Evolutionary conservation across 1,140 invertebrate genomes (phyloP).

Genomic region (Heterodera carotae): DNA sequence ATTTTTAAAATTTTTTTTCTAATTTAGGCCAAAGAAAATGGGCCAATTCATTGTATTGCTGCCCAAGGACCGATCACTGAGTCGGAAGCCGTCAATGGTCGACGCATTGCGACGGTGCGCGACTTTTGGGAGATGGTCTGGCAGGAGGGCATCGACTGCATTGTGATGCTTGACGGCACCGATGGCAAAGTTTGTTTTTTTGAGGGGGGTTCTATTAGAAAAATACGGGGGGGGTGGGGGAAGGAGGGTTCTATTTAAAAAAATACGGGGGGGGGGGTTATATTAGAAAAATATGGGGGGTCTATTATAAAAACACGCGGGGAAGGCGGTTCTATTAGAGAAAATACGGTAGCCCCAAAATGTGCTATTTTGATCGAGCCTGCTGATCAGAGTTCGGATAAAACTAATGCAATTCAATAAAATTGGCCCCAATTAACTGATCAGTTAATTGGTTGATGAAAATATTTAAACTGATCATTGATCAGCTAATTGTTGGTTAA

Average conservation of each 20-base stretch:
- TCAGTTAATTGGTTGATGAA: no score
- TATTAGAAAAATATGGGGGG: no score
- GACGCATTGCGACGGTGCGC: slow-evolving; percentile 45
- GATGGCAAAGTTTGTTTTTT: slow-evolving; percentile 48
- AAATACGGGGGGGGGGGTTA: no score
- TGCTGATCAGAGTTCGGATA: background rate
- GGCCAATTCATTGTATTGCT: slow-evolving; percentile 43
- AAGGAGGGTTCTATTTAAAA: background rate
- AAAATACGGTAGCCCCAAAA: no score
- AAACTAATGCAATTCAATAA: no score
- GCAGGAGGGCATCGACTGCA: slow-evolving; percentile 66
- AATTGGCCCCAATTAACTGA: no score
- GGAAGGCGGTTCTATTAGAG: no score
- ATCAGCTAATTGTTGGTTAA: background rate
- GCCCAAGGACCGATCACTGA: slow-evolving; percentile 49
- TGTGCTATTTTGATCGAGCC: background rate
- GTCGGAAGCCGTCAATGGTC: slow-evolving; percentile 35
- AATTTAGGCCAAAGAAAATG: background rate
- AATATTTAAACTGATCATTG: background rate
- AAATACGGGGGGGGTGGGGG: slow-evolving; percentile 66
- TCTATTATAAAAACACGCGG: no score
- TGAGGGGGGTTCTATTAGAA: no score
- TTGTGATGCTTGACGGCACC: slow-evolving; percentile 67
- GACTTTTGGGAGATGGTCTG: slow-evolving; percentile 68
- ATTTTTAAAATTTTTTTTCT: background rate